Conservation (phyloP, 2,113 vertebrate species). For the Brachyistius frenatus region DNA sequence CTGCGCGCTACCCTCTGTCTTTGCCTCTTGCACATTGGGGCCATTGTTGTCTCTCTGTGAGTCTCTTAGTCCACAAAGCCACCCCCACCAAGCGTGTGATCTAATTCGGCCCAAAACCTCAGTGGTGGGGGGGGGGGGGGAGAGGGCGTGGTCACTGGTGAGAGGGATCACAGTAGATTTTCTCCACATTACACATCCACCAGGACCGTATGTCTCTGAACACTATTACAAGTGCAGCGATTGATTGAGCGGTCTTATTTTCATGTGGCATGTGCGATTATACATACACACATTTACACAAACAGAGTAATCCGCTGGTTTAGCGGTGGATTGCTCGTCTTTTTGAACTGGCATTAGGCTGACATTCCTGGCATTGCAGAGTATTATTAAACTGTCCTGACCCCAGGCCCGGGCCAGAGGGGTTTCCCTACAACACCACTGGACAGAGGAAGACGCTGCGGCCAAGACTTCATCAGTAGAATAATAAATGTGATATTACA, state of each 20-base stretch:
- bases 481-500: not conserved
- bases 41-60: constrained; percentile 79
- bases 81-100: constrained; percentile 81
- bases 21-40: constrained; percentile 76
- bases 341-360: constrained; percentile 72
- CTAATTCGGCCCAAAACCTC: constrained; percentile 76
- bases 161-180: constrained; percentile 33
- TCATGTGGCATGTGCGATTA: constrained; percentile 25
- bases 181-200: constrained; percentile 18
- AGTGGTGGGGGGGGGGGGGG: constrained; percentile 59
- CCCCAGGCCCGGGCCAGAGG: constrained; percentile 48
- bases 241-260: constrained; percentile 22
- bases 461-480: not conserved
- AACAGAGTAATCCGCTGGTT: constrained; percentile 57
- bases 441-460: constrained; percentile 13
- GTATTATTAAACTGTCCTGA: constrained; percentile 79
- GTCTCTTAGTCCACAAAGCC: constrained; percentile 74
- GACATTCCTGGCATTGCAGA: constrained; percentile 82
- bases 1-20: constrained; percentile 56
- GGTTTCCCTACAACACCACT: constrained; percentile 47
- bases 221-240: constrained; percentile 16
- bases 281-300: constrained; percentile 44
- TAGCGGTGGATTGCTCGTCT: constrained; percentile 54
- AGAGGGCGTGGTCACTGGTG: constrained; percentile 26
- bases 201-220: constrained; percentile 5